Evolutionary conservation across 2,888 invertebrate genomes (phyloP).

Genomic region (Ochropleura plecta): DNA sequence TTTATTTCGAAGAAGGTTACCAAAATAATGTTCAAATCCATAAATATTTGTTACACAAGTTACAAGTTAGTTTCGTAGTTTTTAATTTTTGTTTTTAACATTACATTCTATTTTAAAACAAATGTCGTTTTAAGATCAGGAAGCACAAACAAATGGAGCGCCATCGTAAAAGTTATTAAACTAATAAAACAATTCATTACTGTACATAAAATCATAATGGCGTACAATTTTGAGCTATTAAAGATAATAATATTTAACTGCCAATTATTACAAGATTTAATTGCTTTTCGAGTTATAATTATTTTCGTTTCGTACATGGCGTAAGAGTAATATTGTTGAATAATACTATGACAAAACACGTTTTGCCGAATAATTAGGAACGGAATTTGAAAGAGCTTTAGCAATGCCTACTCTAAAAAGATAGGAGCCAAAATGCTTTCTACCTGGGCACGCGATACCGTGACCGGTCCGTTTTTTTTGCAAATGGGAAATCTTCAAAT

Average conservation of each 20-base stretch:
- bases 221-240: conserved; percentile 28
- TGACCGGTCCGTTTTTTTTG: too few relatives aligned
- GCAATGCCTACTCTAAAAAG: neutral
- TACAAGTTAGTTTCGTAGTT: too few relatives aligned
- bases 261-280: conserved; percentile 28
- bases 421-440: too few relatives aligned
- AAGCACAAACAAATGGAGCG: neutral
- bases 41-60: too few relatives aligned
- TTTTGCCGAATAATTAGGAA: too few relatives aligned
- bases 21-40: too few relatives aligned
- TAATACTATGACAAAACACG: neutral
- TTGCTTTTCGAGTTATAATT: conserved; percentile 7
- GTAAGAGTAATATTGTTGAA: neutral
- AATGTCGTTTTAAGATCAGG: neutral
- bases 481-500: too few relatives aligned
- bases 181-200: conserved; percentile 24
- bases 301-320: neutral
- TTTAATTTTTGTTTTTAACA: too few relatives aligned
- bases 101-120: too few relatives aligned
- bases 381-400: neutral
- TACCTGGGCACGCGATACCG: too few relatives aligned
- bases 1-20: too few relatives aligned
- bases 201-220: conserved; percentile 14
- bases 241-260: conserved; percentile 14
- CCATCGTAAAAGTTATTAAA: neutral